phyloP scores from a whole-genome alignment of 2,888 invertebrate species.

The Scelioninae gen. 2 region DNA sequence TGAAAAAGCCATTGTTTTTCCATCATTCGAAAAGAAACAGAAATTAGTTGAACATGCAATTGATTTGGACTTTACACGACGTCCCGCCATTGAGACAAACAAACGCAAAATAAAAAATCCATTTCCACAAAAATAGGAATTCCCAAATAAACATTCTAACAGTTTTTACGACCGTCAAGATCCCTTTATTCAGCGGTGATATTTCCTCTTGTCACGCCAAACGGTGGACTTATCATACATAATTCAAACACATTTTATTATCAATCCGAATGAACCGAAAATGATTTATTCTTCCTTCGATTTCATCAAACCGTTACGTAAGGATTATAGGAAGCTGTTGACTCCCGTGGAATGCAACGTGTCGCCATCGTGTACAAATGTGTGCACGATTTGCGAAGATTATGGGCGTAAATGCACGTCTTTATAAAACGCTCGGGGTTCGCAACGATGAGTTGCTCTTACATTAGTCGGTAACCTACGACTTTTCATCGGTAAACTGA shows the following conservation, averaged over 20 bases:
- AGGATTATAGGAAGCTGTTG: conserved; percentile 59
- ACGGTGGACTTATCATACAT: conserved; percentile 47
- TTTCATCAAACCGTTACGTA: conserved; percentile 57
- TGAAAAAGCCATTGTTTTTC: background rate
- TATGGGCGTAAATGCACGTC: conserved; percentile 49
- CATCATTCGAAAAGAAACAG: too few species aligned
- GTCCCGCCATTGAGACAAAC: too few species aligned
- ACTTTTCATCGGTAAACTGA: conserved; percentile 35
- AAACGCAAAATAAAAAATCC: too few species aligned
- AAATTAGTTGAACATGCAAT: background rate
- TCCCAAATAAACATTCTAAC: conserved; percentile 2
- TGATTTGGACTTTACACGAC: too few species aligned
- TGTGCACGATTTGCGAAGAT: conserved; percentile 43
- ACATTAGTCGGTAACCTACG: conserved; percentile 19
- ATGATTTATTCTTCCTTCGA: conserved; percentile 56
- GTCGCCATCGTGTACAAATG: conserved; percentile 53
- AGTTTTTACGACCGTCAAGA: conserved; percentile 24
- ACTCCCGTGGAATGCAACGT: conserved; percentile 58
- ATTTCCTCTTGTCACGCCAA: conserved; percentile 24
- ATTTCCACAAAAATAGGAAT: too few species aligned
- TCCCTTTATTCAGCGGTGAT: conserved; percentile 18
- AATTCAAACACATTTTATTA: conserved; percentile 54
- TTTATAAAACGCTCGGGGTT: conserved; percentile 12
- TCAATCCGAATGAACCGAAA: conserved; percentile 52
- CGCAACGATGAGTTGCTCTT: conserved; percentile 9